phyloP scores from a whole-genome alignment of 2,113 vertebrate species.

The Procavia capensis region DNA sequence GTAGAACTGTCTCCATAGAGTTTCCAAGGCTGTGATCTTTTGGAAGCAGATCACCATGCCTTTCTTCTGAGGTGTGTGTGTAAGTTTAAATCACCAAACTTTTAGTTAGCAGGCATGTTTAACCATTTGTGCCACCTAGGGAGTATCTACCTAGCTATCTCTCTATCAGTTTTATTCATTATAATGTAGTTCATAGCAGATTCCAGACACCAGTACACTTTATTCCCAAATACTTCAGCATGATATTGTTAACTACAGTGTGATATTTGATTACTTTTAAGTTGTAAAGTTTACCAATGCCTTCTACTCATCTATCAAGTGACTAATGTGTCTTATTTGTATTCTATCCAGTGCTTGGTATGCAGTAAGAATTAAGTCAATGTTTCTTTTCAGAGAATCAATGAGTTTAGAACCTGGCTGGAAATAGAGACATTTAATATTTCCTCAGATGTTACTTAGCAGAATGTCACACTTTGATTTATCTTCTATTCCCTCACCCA shows the following conservation, averaged over 20 bases:
- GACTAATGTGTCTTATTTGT: background rate
- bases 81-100: too few relatives aligned
- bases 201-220: background rate
- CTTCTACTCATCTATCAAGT: background rate
- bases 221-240: background rate
- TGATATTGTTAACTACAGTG: background rate
- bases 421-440: background rate
- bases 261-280: background rate
- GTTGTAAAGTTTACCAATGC: background rate
- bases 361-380: background rate
- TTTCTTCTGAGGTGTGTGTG: too few relatives aligned
- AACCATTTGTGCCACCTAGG: background rate
- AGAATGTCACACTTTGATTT: background rate
- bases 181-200: background rate
- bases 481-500: background rate
- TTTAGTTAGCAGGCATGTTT: too few relatives aligned
- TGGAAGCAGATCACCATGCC: too few relatives aligned
- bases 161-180: background rate
- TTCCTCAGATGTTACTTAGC: constrained; percentile 27
- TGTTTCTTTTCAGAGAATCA: background rate
- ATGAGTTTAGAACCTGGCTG: background rate
- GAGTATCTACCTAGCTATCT: background rate
- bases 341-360: background rate
- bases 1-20: too few relatives aligned
- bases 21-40: too few relatives aligned